Evolutionary conservation across 2,888 invertebrate genomes (phyloP).

Genomic region (Achlya flavicornis): DNA sequence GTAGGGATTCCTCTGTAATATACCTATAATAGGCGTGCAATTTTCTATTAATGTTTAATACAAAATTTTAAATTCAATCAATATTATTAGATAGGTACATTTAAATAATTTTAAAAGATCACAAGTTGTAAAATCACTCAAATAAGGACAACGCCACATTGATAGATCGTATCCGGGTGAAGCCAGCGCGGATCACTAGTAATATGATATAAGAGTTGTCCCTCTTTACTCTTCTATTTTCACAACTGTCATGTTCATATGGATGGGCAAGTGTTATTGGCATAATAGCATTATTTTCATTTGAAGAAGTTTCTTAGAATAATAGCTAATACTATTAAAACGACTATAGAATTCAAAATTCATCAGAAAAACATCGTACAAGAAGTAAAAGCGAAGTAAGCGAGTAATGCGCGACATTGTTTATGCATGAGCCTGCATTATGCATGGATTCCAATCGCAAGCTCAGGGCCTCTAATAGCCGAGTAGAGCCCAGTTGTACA

Average conservation of each 20-base stretch:
- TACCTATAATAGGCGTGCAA: too few relatives aligned
- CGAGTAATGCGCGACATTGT: constrained; percentile 65
- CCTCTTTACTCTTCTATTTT: not conserved
- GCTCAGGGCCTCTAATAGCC: constrained; percentile 58
- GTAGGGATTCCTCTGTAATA: too few relatives aligned
- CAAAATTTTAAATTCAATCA: too few relatives aligned
- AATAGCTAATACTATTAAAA: constrained; percentile 44
- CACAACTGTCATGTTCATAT: not conserved
- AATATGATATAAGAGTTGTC: too few relatives aligned
- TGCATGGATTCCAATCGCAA: constrained; percentile 71
- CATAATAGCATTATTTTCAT: constrained; percentile 21
- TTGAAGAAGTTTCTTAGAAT: constrained; percentile 28
- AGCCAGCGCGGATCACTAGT: too few relatives aligned
- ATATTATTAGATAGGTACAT: too few relatives aligned
- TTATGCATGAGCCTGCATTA: constrained; percentile 75
- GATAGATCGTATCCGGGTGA: too few relatives aligned
- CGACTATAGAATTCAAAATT: constrained; percentile 45
- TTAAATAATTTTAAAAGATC: too few relatives aligned
- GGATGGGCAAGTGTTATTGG: constrained; percentile 27
- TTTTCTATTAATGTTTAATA: too few relatives aligned
- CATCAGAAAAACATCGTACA: constrained; percentile 53
- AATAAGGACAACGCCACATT: too few relatives aligned
- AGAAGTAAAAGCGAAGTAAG: constrained; percentile 58
- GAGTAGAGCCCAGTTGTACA: constrained; percentile 51
- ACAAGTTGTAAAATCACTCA: too few relatives aligned